Conservation (phyloP, 2,113 vertebrate species). For the Sula dactylatra region DNA sequence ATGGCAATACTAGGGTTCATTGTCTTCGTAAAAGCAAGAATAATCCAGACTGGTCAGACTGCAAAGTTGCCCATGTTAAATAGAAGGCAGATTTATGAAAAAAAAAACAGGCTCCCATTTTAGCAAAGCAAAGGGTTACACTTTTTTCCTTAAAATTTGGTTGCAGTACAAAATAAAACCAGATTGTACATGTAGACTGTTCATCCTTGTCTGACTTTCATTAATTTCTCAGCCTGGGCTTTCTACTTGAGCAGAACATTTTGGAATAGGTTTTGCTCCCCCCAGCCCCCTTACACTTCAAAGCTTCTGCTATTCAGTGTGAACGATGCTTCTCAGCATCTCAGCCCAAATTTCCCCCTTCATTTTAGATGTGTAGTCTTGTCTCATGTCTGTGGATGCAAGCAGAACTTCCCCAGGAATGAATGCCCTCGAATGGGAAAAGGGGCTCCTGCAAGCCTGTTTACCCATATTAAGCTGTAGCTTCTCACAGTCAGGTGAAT, state of each 20-base stretch:
- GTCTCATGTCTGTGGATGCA: not conserved
- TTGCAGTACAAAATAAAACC: not conserved
- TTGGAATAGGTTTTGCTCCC: not conserved
- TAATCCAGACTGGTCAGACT: not conserved
- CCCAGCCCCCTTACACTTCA: not conserved
- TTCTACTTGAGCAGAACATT: not conserved
- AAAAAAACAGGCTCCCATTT: not conserved
- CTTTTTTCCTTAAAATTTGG: not conserved
- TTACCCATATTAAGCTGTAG: not conserved
- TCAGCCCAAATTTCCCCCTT: not conserved
- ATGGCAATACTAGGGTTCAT: not conserved
- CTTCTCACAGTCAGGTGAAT: not conserved
- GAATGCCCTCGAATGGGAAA: not conserved
- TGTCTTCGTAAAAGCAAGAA: not conserved
- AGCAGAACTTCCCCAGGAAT: not conserved
- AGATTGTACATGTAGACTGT: not conserved
- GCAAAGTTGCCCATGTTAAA: not conserved
- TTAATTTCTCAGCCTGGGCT: not conserved
- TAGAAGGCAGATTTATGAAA: not conserved
- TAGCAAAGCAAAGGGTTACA: not conserved
- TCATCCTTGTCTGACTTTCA: not conserved
- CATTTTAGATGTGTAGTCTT: not conserved
- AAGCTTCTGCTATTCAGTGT: not conserved
- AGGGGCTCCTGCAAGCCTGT: not conserved
- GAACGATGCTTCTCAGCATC: not conserved